Conservation (phyloP, 2,888 invertebrate species). For the Agriopis leucophaearia region DNA sequence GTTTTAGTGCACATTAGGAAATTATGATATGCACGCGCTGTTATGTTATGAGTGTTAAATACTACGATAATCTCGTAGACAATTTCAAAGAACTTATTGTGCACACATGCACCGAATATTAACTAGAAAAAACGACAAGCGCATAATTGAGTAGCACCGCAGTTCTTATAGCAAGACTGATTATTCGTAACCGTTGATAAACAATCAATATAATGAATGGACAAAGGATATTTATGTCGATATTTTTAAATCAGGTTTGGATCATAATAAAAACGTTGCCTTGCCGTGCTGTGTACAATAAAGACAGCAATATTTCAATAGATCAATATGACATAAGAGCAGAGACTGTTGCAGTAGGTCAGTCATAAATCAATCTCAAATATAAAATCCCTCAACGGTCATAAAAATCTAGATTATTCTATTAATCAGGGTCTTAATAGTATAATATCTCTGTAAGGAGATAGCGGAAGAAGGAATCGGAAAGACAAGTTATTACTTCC, state of each 20-base stretch:
- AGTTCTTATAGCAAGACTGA: background rate
- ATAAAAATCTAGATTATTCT: constrained; percentile 7
- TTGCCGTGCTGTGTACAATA: too few relatives aligned
- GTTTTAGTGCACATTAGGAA: constrained; percentile 21
- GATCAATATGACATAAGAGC: background rate
- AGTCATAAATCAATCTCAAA: background rate
- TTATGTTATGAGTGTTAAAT: constrained; percentile 8
- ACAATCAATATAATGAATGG: background rate
- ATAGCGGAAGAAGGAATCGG: constrained; percentile 68
- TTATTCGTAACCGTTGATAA: background rate
- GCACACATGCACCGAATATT: constrained; percentile 15
- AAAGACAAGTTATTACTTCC: constrained; percentile 57
- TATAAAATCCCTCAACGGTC: background rate
- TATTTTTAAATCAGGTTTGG: background rate
- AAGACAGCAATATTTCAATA: background rate
- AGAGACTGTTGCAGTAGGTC: background rate
- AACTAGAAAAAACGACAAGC: background rate
- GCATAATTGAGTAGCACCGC: background rate
- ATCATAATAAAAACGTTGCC: background rate
- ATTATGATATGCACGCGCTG: constrained; percentile 11
- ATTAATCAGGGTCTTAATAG: constrained; percentile 43
- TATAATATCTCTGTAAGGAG: constrained; percentile 62
- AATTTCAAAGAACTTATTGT: constrained; percentile 6
- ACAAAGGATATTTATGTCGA: background rate
- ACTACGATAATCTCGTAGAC: background rate